Conservation (phyloP, 2,113 vertebrate genomes). For the Psittacula cyanocephala region DNA sequence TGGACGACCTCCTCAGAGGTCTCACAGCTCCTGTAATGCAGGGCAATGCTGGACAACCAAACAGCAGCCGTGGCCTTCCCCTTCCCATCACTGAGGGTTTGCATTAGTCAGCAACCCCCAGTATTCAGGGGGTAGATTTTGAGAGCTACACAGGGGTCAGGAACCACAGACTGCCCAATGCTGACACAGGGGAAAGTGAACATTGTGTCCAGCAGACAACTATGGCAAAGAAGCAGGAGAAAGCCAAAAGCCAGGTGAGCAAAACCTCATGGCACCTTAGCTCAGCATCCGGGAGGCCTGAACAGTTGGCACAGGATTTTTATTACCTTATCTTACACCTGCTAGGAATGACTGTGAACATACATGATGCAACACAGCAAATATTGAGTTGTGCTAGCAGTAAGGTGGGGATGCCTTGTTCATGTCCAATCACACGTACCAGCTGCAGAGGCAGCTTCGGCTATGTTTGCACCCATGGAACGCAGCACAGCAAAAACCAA, state of each 20-base stretch:
- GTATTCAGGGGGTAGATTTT: neutral
- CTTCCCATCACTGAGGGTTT: rapidly evolving
- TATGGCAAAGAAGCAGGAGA: neutral
- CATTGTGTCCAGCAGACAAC: neutral
- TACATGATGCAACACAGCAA: neutral
- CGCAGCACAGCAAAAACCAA: neutral
- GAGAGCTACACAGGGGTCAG: neutral
- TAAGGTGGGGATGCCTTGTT: neutral
- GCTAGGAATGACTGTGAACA: neutral
- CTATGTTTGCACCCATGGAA: neutral
- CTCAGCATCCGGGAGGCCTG: neutral
- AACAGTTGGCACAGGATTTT: neutral
- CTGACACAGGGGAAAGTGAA: neutral
- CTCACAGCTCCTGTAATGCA: neutral
- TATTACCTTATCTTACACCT: neutral
- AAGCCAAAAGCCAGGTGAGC: neutral
- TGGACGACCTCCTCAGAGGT: neutral
- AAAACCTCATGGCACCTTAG: rapidly evolving
- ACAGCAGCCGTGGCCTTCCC: rapidly evolving
- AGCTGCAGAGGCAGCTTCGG: neutral
- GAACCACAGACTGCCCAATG: neutral
- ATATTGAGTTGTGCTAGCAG: neutral
- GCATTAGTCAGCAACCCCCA: neutral
- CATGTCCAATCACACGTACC: neutral
- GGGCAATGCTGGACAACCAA: neutral